Evolutionary conservation across 2,888 invertebrate species (phyloP), one percentile per base, ranked within the genome.

Genomic region (Rhogogaster chlorosoma): DNA sequence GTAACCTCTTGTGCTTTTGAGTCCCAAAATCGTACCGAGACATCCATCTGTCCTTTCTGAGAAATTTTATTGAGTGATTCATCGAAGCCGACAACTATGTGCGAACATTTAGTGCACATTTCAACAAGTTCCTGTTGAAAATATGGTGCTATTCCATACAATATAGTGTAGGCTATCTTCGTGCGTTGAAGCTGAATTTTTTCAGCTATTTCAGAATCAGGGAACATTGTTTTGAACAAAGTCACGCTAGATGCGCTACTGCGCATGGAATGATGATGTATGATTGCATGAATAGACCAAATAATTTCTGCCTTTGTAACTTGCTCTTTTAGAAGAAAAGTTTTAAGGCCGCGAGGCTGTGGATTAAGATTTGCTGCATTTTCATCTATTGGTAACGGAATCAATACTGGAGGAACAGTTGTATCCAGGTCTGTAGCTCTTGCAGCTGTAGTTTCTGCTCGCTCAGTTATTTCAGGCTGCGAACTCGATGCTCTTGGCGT

Each of bases 131-230:
- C 70, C 22, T n/a, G 42, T 22, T 84, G 67, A 15, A 84, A 84
- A 73, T 71, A 84, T 22, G 84, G 71, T 15, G 70, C 84, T 12
- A 84, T 45, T n/a, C 84, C 84, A 67, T 77, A 78, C 22, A 75
- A 45, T 71, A 67, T 42, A n/a, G 42, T 71, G 73, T 84, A 84
- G 10, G n/a, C 42, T 22, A 84, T 84, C 36, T 84, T 84, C 22
- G 64, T 42, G 36, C 61, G 80, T 80, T 71, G 45, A 32, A 71
- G 36, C n/a, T 71, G 71, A 36, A 71, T 36, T 71, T 71, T 71
- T 18, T 32, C 2, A 12, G 71, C 84, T 49, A 71, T 71, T 36
- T 18, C 71, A 18, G 71, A 71, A 36, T 71, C 71, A 9, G 71
- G 71, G 32, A 71, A 71, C 71, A 71, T 71, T 6, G 38, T 18